A percentile compares a stretch with the other conserved stretches of the same genome.
phyloP scores from a whole-genome alignment of 2,888 invertebrate species.

The Carabus problematicus region DNA sequence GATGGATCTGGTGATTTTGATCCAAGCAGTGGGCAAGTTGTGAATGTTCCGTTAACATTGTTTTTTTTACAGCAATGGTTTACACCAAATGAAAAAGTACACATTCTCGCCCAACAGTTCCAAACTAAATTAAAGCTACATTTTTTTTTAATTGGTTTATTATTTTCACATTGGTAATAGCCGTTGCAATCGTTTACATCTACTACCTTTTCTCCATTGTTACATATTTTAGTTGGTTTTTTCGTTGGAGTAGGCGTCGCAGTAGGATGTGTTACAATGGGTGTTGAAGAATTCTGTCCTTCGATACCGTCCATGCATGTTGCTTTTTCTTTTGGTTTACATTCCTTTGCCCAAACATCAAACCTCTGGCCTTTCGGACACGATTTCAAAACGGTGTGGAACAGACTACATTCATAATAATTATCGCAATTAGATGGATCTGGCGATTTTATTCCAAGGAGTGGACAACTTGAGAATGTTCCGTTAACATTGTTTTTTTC shows the following conservation, averaged over 20 bases:
- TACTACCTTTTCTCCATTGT: constrained; percentile 5
- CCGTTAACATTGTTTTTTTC: neutral
- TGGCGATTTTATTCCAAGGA: neutral
- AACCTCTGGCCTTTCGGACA: too few relatives aligned
- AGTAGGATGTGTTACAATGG: too few relatives aligned
- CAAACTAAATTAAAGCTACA: neutral
- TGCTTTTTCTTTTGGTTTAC: too few relatives aligned
- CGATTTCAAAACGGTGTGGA: too few relatives aligned
- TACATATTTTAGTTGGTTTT: constrained; percentile 3
- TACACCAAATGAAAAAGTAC: neutral
- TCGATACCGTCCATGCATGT: too few relatives aligned
- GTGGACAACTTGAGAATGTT: constrained; percentile 12
- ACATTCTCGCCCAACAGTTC: constrained; percentile 13
- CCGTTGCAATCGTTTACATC: constrained; percentile 18
- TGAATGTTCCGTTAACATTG: neutral
- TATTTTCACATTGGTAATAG: constrained; percentile 25
- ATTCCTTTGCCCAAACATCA: too few relatives aligned
- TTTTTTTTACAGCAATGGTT: too few relatives aligned
- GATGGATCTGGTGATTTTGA: constrained; percentile 3
- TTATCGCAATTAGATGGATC: constrained; percentile 5
- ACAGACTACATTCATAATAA: constrained; percentile 14
- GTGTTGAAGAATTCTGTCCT: too few relatives aligned
- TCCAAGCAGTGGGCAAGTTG: constrained; percentile 9
- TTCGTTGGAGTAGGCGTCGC: too few relatives aligned
- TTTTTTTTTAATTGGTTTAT: neutral